Evolutionary conservation across 2,113 vertebrate species (phyloP), one percentile per base, ranked within the genome.

Genomic region (Albula glossodonta): DNA sequence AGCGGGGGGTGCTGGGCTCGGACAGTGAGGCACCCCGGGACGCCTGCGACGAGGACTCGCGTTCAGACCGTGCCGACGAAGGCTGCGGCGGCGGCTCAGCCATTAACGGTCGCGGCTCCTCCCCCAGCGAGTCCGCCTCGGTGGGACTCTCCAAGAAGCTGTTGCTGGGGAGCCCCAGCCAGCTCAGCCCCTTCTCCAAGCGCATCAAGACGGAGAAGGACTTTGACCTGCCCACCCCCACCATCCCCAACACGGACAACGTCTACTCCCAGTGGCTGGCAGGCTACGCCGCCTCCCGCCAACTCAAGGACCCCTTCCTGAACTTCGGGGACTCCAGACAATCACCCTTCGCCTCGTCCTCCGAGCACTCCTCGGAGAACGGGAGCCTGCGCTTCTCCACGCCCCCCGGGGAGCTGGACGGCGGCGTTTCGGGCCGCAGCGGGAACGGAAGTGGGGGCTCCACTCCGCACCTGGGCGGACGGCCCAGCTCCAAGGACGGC

Each of bases 251-350:
- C 95, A 97, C 98, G 0, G 98, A 99, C 94, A 99, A 99, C 91
- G 98, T 99, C 93, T 99, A 99, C 94, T 99, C 98, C 83, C 98
- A 99, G 96, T 99, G 98, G 98, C 96, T 99, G 89, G 98, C 98
- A 3, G 98, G 98, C 93, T 99, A 99, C 1, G 98, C 98, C 49
- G 98, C 98, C 91, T 99, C 98, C 53, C 96, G 98, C 94, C 98
- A 99, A 96, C 97, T 99, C 94, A 99, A 99, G 95, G 98, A 99
- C 95, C 98, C 98, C 93, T 99, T 99, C 95, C 97, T 99, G 90
- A 99, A 94, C 95, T 99, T 99, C 91, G 98, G 97, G 87, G 98
- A 99, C 95, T 99, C 98, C 94, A 97, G 98, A 99, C 98, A 99
- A 99, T 99, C 98, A 96, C 98, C 98, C 94, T 99, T 99, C 88